phyloP scores from a whole-genome alignment of 2,797 vertebrate genomes.

The Vultur gryphus region DNA sequence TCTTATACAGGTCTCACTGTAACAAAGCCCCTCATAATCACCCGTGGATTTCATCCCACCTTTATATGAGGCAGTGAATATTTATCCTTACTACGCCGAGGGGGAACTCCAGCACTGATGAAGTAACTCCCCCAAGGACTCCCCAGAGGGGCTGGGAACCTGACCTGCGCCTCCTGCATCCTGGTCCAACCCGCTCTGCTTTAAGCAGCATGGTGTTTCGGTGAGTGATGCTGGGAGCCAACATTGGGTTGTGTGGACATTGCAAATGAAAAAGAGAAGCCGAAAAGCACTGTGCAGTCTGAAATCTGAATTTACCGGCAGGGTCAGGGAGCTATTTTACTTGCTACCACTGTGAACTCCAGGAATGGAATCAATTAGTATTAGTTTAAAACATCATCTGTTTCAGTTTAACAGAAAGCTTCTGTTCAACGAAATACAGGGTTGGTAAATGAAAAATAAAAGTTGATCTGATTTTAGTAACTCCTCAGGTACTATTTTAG shows the following conservation, averaged over 20 bases:
- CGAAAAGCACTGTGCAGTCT: background rate
- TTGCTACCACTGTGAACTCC: slow-evolving; percentile 71
- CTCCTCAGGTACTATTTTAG: slow-evolving; percentile 18
- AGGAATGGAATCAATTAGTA: slow-evolving; percentile 80
- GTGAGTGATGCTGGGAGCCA: background rate
- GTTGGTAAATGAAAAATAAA: slow-evolving; percentile 72
- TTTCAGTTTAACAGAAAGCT: slow-evolving; percentile 77
- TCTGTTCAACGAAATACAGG: slow-evolving; percentile 73
- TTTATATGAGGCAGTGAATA: background rate
- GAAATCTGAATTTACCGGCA: slow-evolving; percentile 52
- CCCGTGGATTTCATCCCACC: background rate
- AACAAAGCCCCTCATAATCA: background rate
- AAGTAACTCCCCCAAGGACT: background rate
- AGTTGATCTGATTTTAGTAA: slow-evolving; percentile 51
- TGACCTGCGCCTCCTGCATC: background rate
- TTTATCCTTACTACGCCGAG: background rate
- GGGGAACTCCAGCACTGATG: background rate
- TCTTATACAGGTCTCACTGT: background rate
- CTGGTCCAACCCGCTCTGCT: fast-evolving
- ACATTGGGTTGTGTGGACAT: background rate
- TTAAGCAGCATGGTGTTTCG: background rate
- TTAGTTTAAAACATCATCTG: slow-evolving; percentile 79
- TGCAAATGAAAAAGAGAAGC: background rate
- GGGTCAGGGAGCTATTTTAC: slow-evolving; percentile 65
- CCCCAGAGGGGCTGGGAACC: background rate